phyloP scores from a whole-genome alignment of 2,888 invertebrate species.

The Microplitis deprimator region DNA sequence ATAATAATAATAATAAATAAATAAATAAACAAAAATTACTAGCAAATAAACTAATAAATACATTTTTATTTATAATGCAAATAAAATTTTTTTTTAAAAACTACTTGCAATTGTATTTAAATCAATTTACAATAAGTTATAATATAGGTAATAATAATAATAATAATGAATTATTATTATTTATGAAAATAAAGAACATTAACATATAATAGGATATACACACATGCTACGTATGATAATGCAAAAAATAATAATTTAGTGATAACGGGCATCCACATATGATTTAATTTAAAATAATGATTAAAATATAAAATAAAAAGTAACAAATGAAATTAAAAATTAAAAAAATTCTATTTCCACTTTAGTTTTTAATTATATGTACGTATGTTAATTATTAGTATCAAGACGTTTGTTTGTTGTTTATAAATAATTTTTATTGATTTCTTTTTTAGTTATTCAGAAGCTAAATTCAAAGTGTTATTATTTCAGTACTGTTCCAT shows the following conservation, averaged over 20 bases:
- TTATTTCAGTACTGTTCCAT: background rate
- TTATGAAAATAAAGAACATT: background rate
- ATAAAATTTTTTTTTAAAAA: constrained; percentile 22
- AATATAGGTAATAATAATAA: constrained; percentile 7
- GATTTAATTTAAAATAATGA: background rate
- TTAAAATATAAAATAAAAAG: constrained; percentile 21
- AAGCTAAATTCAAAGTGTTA: background rate
- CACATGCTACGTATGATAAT: constrained; percentile 45
- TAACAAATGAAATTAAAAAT: constrained; percentile 10
- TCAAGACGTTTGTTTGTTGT: background rate
- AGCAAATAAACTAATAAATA: constrained; percentile 20
- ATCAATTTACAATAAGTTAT: constrained; percentile 31
- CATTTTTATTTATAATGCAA: constrained; percentile 30
- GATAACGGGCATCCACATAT: constrained; percentile 2
- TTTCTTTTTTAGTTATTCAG: background rate
- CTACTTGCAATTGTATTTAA: constrained; percentile 28
- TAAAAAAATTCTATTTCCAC: background rate
- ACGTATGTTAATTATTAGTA: background rate
- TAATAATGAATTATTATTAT: background rate
- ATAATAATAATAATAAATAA: constrained; percentile 32
- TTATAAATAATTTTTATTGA: constrained; percentile 1
- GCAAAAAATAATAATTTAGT: constrained; percentile 23
- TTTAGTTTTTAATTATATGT: background rate
- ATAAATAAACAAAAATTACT: constrained; percentile 35
- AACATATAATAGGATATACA: constrained; percentile 41